Percentiles rank a stretch among this genome's conserved stretches.
These are phyloP conservation scores for Meles meles DNA, from an alignment of 2,113 vertebrate species.

Conservation along the genomic window DNA sequence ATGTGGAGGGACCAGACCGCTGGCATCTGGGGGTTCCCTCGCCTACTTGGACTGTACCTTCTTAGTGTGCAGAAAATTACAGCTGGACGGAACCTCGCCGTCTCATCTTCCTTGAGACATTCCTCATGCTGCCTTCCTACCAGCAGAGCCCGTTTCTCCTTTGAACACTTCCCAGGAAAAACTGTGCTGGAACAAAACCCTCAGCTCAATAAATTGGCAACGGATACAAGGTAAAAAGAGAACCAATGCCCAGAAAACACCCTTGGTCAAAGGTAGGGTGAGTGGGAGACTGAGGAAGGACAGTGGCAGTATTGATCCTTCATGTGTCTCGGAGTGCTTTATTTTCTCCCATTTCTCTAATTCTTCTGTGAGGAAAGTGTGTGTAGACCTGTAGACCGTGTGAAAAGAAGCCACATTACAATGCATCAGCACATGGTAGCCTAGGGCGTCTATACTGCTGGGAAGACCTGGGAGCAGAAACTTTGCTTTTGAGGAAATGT, in stretches of 20 bases:
- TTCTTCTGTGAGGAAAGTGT: neutral
- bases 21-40: neutral
- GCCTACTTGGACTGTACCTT: neutral
- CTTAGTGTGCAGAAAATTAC: accelerated
- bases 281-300: neutral
- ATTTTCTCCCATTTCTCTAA: neutral
- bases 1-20: no score
- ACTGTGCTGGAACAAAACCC: neutral
- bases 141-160: neutral
- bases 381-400: neutral
- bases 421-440: no score
- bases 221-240: neutral
- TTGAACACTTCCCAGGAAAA: neutral
- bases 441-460: no score
- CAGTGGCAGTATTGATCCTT: neutral
- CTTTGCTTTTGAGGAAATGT: neutral
- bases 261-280: neutral
- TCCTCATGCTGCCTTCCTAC: neutral
- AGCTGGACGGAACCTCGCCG: accelerated
- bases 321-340: neutral
- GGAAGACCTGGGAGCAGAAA: neutral
- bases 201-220: neutral
- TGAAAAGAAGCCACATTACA: neutral
- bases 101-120: neutral
- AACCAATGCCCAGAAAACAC: neutral